These are phyloP conservation scores for Aplysia californica DNA, from an alignment of 1,140 invertebrate species.

Conservation along the genomic window DNA sequence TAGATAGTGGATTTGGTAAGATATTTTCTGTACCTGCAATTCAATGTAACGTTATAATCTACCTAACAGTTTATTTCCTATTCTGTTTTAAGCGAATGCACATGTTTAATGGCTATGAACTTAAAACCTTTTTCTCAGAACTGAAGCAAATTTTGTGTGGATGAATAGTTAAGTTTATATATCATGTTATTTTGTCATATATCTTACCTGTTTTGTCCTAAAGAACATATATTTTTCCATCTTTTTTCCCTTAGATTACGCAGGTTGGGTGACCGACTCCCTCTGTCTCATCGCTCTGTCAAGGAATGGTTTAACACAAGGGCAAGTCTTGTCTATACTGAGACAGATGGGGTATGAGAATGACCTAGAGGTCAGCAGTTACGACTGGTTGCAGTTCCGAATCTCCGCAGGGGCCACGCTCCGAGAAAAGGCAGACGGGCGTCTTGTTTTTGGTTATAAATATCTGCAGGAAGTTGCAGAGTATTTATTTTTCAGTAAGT, in stretches of 20 bases:
- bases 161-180: background rate
- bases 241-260: conserved; percentile 43
- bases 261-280: conserved; percentile 64
- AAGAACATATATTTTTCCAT: background rate
- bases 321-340: conserved; percentile 53
- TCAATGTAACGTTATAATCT: background rate
- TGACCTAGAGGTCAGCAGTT: conserved; percentile 45
- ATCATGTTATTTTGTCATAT: background rate
- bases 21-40: background rate
- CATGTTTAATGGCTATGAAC: too few relatives aligned
- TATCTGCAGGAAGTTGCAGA: conserved; percentile 62
- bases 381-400: conserved; percentile 62
- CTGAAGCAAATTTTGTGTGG: background rate
- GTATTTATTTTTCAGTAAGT: conserved; percentile 62
- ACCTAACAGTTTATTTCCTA: too few relatives aligned
- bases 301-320: conserved; percentile 52
- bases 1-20: conserved; percentile 14
- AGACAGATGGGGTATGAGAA: conserved; percentile 56
- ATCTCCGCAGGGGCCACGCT: conserved; percentile 46
- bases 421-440: conserved; percentile 53
- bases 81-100: too few relatives aligned
- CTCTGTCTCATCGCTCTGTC: conserved; percentile 60
- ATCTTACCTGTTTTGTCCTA: too few relatives aligned
- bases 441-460: conserved; percentile 57
- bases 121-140: too few relatives aligned